These are phyloP conservation scores for Petrolisthes cinctipes DNA, from an alignment of 2,888 invertebrate species.

Conservation along the genomic window DNA sequence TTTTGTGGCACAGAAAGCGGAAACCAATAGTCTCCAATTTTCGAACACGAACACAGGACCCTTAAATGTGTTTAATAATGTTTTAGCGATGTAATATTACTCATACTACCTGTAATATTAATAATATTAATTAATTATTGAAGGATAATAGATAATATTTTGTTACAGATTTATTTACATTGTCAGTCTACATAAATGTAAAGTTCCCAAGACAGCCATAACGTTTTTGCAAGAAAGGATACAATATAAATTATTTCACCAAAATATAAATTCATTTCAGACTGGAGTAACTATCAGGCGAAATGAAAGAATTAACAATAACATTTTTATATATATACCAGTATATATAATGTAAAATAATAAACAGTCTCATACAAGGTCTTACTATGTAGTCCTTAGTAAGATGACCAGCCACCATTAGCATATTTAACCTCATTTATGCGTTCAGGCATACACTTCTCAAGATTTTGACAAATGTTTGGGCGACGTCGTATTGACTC, in stretches of 20 bases:
- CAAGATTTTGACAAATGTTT: neutral
- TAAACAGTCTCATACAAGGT: neutral
- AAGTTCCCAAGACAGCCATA: no score
- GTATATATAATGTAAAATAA: constrained; percentile 1
- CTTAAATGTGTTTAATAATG: no score
- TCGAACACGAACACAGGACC: no score
- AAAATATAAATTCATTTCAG: neutral
- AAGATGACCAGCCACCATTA: neutral
- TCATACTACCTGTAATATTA: neutral
- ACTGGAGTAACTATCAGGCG: neutral
- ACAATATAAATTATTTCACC: neutral
- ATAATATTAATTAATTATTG: neutral
- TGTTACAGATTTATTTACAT: no score
- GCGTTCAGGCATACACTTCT: neutral
- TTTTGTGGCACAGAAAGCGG: no score
- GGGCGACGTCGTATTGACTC: neutral
- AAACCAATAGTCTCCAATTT: no score
- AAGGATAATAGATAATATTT: no score
- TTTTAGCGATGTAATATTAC: no score
- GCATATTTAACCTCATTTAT: neutral
- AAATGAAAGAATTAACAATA: neutral
- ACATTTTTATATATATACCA: no score
- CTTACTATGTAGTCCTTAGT: neutral
- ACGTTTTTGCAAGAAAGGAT: neutral
- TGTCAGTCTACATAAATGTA: no score